Evolutionary conservation across 2,113 vertebrate species (phyloP).

Genomic region (Periophthalmodon schlosseri): DNA sequence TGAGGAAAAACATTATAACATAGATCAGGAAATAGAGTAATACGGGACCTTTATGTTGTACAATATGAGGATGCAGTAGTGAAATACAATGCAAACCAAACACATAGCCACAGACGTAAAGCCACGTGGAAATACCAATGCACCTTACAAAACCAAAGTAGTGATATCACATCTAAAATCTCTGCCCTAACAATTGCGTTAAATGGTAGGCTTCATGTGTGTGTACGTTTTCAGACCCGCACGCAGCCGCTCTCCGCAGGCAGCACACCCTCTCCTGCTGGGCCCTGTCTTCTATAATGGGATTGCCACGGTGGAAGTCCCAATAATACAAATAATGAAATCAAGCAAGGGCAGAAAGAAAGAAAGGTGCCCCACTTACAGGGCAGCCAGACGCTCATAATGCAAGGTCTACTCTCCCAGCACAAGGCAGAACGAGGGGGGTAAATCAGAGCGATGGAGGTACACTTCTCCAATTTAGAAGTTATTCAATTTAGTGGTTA

Average conservation of each 20-base stretch:
- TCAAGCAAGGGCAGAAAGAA: slow-evolving; percentile 61
- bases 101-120: background rate
- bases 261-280: slow-evolving; percentile 59
- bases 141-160: slow-evolving; percentile 6
- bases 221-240: slow-evolving; percentile 24
- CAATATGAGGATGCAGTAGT: background rate
- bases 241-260: slow-evolving; percentile 35
- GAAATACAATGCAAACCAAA: background rate
- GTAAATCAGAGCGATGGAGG: slow-evolving; percentile 25
- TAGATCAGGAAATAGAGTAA: too few relatives aligned
- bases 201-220: slow-evolving; percentile 40
- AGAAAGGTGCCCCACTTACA: slow-evolving; percentile 50
- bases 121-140: background rate
- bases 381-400: slow-evolving; percentile 32
- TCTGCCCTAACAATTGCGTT: slow-evolving; percentile 25
- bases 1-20: too few relatives aligned
- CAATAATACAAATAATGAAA: slow-evolving; percentile 74
- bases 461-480: slow-evolving; percentile 11
- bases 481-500: background rate
- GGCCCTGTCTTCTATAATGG: slow-evolving; percentile 69
- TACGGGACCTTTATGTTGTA: background rate
- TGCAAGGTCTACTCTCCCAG: slow-evolving; percentile 4
- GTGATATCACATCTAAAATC: slow-evolving; percentile 27
- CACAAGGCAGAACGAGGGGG: slow-evolving; percentile 37
- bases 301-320: slow-evolving; percentile 73